These are phyloP conservation scores for Bovichtus variegatus DNA, from an alignment of 2,797 vertebrate genomes.

Conservation along the genomic window DNA sequence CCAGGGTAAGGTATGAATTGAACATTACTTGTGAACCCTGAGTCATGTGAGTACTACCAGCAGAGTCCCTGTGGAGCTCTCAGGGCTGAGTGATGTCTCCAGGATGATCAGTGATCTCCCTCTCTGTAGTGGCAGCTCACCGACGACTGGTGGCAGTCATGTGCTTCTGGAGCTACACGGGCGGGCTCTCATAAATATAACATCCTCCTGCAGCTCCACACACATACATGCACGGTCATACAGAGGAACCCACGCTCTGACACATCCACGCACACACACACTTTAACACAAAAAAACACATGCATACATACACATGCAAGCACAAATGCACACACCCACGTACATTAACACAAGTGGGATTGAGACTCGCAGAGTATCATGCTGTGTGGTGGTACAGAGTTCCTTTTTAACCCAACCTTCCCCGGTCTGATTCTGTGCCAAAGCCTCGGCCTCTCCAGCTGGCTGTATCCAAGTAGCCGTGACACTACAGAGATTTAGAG, in stretches of 20 bases:
- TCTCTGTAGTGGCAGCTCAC: slow-evolving; percentile 58
- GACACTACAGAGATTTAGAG: slow-evolving; percentile 73
- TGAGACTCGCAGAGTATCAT: slow-evolving; percentile 2
- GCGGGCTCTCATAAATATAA: slow-evolving; percentile 2
- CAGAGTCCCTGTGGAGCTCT: slow-evolving; percentile 11
- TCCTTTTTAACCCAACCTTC: slow-evolving; percentile 48
- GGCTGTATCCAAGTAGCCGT: slow-evolving; percentile 63
- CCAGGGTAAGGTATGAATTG: background rate
- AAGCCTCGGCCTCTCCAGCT: slow-evolving; percentile 46
- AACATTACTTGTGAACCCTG: background rate
- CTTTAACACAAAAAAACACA: background rate
- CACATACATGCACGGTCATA: slow-evolving; percentile 5
- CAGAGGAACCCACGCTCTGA: slow-evolving; percentile 1
- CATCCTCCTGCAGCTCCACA: slow-evolving; percentile 16
- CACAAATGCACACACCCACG: background rate
- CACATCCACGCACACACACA: background rate
- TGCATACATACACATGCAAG: background rate
- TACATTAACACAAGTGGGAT: background rate
- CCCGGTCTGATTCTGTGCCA: slow-evolving; percentile 31
- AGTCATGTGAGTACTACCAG: slow-evolving; percentile 12
- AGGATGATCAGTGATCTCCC: background rate
- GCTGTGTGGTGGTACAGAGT: slow-evolving; percentile 4
- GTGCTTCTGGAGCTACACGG: slow-evolving; percentile 46
- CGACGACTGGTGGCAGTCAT: slow-evolving; percentile 80
- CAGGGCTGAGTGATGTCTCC: slow-evolving; percentile 7